A percentile compares a stretch with the other conserved stretches of the same genome.
Conservation (phyloP, 2,888 invertebrate genomes). For the Oxytorus armatus region DNA sequence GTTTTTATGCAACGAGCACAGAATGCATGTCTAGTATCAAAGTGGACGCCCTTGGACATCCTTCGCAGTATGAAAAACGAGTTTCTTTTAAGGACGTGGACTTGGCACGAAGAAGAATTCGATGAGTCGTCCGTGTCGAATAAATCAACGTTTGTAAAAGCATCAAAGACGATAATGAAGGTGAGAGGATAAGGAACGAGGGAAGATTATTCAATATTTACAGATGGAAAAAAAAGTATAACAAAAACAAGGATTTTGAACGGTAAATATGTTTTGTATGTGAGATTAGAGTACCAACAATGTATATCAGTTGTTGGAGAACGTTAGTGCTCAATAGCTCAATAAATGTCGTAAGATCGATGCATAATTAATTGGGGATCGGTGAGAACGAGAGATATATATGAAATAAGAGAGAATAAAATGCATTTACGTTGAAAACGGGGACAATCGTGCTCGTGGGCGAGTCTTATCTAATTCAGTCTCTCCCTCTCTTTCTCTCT, state of each 20-base stretch:
- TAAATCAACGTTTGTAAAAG: conserved; percentile 1
- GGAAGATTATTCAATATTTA: not conserved
- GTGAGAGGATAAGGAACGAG: not conserved
- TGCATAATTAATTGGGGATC: conserved; percentile 60
- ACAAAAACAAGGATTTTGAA: not conserved
- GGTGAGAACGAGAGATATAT: conserved; percentile 34
- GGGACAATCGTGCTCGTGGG: conserved; percentile 63
- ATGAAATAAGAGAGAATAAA: conserved; percentile 33
- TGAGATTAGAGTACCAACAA: conserved; percentile 1
- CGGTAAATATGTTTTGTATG: not conserved
- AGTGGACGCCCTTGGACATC: conserved; percentile 79
- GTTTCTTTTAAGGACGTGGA: conserved; percentile 72
- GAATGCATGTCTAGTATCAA: conserved; percentile 70
- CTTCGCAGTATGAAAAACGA: conserved; percentile 73
- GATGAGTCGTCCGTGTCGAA: conserved; percentile 39
- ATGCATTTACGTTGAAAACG: conserved; percentile 43
- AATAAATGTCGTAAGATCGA: conserved; percentile 63
- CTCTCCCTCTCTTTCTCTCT: conserved; percentile 29
- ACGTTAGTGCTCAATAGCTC: conserved; percentile 29
- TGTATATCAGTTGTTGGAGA: not conserved
- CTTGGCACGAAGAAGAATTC: conserved; percentile 56
- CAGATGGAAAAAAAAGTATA: too few species aligned
- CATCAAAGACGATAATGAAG: not conserved
- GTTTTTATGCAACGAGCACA: conserved; percentile 68
- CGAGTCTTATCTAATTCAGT: conserved; percentile 59